phyloP scores from a whole-genome alignment of 2,113 vertebrate genomes.

The Barnardius zonarius region DNA sequence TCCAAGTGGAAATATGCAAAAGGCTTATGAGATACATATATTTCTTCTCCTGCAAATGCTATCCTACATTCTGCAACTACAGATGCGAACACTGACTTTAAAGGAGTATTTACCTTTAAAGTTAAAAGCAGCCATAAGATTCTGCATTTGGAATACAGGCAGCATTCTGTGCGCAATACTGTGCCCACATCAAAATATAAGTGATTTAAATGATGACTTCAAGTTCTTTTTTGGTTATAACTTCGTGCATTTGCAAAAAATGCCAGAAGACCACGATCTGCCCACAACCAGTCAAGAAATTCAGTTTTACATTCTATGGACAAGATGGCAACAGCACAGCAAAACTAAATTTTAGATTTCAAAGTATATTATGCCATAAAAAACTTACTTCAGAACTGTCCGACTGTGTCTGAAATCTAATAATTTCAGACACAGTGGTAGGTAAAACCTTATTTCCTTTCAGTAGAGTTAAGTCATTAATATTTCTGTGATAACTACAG shows the following conservation, averaged over 20 bases:
- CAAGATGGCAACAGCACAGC: not conserved
- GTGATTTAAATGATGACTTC: not conserved
- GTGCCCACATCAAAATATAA: not conserved
- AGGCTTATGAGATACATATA: not conserved
- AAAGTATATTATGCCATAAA: constrained; percentile 8
- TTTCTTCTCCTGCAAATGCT: not conserved
- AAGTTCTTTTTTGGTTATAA: not conserved
- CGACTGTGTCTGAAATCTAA: constrained; percentile 48
- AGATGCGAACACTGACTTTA: not conserved
- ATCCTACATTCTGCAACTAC: not conserved
- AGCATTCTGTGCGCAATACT: not conserved
- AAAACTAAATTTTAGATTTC: constrained; percentile 20
- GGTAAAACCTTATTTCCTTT: constrained; percentile 58
- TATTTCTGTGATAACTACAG: constrained; percentile 52
- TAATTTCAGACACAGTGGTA: constrained; percentile 59
- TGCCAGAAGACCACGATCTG: not conserved
- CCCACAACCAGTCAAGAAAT: not conserved
- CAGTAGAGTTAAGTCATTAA: constrained; percentile 51
- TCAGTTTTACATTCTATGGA: not conserved
- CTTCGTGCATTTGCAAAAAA: not conserved
- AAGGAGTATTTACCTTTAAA: not conserved
- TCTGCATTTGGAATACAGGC: not conserved
- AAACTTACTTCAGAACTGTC: constrained; percentile 29
- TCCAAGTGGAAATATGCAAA: not conserved
- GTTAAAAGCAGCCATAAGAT: not conserved